Evolutionary conservation across 2,797 vertebrate species (phyloP), one percentile per base, ranked within the genome.

Genomic region (Dermochelys coriacea): DNA sequence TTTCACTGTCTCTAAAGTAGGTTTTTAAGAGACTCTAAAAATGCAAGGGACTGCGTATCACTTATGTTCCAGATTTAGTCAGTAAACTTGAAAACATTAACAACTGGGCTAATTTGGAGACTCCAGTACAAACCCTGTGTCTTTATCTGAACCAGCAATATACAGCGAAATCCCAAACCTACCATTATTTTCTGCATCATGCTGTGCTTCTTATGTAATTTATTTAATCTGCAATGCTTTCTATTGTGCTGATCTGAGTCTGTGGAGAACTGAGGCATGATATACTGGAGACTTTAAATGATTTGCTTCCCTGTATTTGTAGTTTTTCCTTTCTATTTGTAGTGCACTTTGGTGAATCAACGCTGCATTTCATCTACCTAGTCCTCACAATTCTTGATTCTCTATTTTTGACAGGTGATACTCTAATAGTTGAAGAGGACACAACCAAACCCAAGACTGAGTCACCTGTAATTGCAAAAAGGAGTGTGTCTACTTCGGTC

Each of bases 371-470:
- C 19, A 55, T 54, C 37, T 79, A 0, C 27, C 0, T 3, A 0
- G 47, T 37, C 59, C 34, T 92, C 59, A 93, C 61, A 93, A 0
- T 84, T 57, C 16, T 89, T 71, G 74, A 51, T 86, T 87, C 54
- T 95, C 54, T 80, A 6, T 97, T 90, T 92, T 82, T 87, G 80
- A 29, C 98, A 99, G 99, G 99, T 49, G 99, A 99, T 95, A 99
- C 99, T 0, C 98, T 99, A 49, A 99, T 99, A 27, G 99, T 99
- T 2, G 99, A 99, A 96, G 99, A 99, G 94, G 99, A 99, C 71
- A 98, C 99, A 10, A 98, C 98, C 97, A 99, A 98, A 82, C 98
- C 98, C 61, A 98, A 98, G 96, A 93, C 98, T 3, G 98, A 97
- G 84, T 98, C 98, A 12, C 97, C 97, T 1, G 93, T 98, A 4